phyloP scores from a whole-genome alignment of 2,113 vertebrate genomes.

The Ciconia maguari region DNA sequence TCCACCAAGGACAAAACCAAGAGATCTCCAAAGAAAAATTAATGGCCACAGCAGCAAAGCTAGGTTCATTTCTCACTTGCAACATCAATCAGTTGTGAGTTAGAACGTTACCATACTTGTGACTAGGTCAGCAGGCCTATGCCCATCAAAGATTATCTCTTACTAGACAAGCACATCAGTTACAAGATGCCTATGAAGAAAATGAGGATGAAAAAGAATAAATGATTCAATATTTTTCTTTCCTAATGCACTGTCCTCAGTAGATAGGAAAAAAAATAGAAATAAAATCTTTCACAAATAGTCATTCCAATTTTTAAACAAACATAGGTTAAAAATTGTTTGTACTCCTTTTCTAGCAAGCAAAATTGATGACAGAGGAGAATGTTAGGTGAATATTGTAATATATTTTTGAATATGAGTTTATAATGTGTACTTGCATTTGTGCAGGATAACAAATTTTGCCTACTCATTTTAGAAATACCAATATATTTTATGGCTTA shows the following conservation, averaged over 20 bases:
- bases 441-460: background rate
- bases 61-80: background rate
- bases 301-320: background rate
- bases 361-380: background rate
- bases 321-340: background rate
- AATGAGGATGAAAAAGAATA: background rate
- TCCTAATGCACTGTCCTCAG: background rate
- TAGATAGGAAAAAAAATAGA: background rate
- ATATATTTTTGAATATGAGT: background rate
- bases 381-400: background rate
- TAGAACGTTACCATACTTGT: background rate
- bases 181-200: background rate
- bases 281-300: background rate
- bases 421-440: background rate
- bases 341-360: background rate
- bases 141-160: background rate
- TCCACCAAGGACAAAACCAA: background rate
- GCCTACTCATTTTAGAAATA: background rate
- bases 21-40: background rate
- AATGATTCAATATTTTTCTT: background rate
- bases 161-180: background rate
- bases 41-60: background rate
- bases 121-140: background rate
- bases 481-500: background rate
- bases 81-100: background rate